Percentiles rank a stretch among this genome's conserved stretches.
These are phyloP conservation scores for Lates calcarifer DNA, from an alignment of 2,113 vertebrate species.

Conservation along the genomic window DNA sequence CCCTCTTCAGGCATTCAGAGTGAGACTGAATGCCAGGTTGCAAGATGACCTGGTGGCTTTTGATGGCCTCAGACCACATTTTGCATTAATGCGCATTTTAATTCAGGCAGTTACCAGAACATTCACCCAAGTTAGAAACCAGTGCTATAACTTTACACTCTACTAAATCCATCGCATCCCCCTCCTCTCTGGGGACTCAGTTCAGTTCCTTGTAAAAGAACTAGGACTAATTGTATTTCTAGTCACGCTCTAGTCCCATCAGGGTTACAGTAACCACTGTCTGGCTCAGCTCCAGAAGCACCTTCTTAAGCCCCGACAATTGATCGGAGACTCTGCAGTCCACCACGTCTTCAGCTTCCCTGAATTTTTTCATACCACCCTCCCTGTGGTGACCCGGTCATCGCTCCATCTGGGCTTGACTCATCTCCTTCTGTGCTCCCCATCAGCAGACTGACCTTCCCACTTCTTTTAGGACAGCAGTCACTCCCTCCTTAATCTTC, in stretches of 20 bases:
- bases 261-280: slow-evolving; percentile 10
- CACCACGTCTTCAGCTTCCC: background rate
- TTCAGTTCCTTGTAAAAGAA: slow-evolving; percentile 4
- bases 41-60: slow-evolving; percentile 49
- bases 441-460: slow-evolving; percentile 57
- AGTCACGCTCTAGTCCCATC: slow-evolving; percentile 17
- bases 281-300: slow-evolving; percentile 16
- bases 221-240: slow-evolving; percentile 1
- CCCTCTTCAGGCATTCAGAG: background rate
- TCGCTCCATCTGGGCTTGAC: slow-evolving; percentile 68
- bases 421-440: slow-evolving; percentile 59
- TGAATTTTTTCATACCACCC: background rate
- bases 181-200: background rate
- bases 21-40: slow-evolving; percentile 18
- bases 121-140: background rate
- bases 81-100: background rate
- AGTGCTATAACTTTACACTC: background rate
- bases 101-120: slow-evolving; percentile 3
- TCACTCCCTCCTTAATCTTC: background rate
- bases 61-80: slow-evolving; percentile 15
- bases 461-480: slow-evolving; percentile 17
- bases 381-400: slow-evolving; percentile 49
- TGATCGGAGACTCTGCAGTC: slow-evolving; percentile 34
- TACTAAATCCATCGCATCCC: background rate
- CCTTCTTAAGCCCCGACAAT: background rate